Evolutionary conservation across 2,888 invertebrate species (phyloP).

Genomic region (Spisula subtruncata): DNA sequence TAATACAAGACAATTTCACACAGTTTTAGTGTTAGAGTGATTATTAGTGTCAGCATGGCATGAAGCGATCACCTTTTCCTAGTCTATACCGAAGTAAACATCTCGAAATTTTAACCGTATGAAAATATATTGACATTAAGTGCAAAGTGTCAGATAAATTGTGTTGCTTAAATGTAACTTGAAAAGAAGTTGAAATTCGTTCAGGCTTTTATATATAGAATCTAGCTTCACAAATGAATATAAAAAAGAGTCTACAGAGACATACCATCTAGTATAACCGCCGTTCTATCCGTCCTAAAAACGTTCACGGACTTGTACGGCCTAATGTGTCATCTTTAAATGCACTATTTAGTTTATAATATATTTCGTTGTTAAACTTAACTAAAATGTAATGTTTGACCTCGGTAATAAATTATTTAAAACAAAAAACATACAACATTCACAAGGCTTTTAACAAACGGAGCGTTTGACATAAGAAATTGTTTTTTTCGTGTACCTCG

Average conservation of each 20-base stretch:
- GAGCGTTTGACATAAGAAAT: background rate
- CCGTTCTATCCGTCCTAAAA: background rate
- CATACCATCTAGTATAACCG: background rate
- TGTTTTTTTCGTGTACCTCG: background rate
- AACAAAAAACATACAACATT: background rate
- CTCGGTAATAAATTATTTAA: background rate
- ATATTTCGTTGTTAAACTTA: background rate
- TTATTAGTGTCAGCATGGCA: background rate
- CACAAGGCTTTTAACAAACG: background rate
- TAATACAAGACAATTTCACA: background rate
- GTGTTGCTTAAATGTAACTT: too few species aligned
- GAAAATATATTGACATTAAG: too few species aligned
- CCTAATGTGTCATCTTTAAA: background rate
- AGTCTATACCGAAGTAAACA: background rate
- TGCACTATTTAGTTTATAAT: background rate
- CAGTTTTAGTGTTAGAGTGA: background rate
- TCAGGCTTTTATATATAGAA: too few species aligned
- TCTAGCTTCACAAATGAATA: too few species aligned
- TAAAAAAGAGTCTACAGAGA: background rate
- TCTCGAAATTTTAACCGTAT: background rate
- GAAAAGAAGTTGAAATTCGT: too few species aligned
- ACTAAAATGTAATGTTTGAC: background rate
- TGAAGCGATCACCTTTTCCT: background rate
- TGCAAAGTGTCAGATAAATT: too few species aligned
- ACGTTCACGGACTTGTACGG: background rate